Evolutionary conservation across 2,797 vertebrate species (phyloP).

Genomic region (Mormyrops attenuatus): DNA sequence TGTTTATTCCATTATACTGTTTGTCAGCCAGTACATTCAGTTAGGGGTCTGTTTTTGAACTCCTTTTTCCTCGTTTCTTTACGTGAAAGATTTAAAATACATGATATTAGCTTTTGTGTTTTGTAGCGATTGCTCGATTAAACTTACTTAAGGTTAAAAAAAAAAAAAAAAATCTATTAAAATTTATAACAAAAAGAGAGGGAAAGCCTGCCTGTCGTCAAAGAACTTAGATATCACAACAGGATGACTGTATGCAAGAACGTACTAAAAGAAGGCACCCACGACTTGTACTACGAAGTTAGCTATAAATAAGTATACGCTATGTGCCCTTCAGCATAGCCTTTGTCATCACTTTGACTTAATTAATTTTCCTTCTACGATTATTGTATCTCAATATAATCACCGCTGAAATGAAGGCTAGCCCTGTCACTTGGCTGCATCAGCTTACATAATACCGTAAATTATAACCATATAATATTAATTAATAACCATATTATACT

Average conservation of each 20-base stretch:
- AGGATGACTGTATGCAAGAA: not conserved
- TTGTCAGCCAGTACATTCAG: not conserved
- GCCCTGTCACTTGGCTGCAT: not conserved
- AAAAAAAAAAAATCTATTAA: not conserved
- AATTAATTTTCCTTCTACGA: not conserved
- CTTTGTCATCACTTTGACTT: not conserved
- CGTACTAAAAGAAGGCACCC: not conserved
- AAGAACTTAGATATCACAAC: not conserved
- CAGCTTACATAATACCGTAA: not conserved
- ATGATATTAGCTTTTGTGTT: not conserved
- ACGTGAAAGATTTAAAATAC: not conserved
- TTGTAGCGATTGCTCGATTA: not conserved
- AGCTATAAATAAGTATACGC: not conserved
- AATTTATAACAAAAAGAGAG: not conserved
- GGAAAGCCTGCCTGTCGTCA: not conserved
- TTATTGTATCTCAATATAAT: not conserved
- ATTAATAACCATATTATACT: not conserved
- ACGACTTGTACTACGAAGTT: not conserved
- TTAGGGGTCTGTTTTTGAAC: not conserved
- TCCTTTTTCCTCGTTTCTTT: not conserved
- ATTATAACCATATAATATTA: not conserved
- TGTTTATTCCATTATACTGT: not conserved
- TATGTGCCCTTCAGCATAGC: not conserved
- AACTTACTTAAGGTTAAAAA: not conserved
- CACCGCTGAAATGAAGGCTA: not conserved